Evolutionary conservation across 2,113 vertebrate genomes (phyloP).

Genomic region (Nematolebias whitei): DNA sequence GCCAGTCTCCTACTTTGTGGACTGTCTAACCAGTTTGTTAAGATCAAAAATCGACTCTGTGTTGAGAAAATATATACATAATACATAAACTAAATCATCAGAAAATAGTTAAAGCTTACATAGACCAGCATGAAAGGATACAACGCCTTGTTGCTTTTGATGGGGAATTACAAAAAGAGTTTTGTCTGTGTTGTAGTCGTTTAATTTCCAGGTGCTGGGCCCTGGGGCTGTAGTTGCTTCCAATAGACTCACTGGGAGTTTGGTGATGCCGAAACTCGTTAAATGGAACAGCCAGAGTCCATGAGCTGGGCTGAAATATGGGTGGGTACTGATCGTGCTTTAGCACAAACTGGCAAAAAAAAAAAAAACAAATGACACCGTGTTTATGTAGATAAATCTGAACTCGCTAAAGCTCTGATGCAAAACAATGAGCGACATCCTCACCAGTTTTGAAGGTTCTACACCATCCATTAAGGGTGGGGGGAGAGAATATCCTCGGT

Average conservation of each 20-base stretch:
- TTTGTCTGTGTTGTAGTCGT: slow-evolving; percentile 62
- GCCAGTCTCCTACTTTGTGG: slow-evolving; percentile 67
- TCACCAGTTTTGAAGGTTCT: slow-evolving; percentile 80
- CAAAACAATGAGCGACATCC: slow-evolving; percentile 7
- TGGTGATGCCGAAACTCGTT: slow-evolving; percentile 82
- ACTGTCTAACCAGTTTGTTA: slow-evolving; percentile 65
- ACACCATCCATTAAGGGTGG: slow-evolving; percentile 44
- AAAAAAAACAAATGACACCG: slow-evolving; percentile 8
- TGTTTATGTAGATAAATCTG: too few relatives aligned
- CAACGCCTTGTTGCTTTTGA: slow-evolving; percentile 26
- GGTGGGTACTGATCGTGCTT: slow-evolving; percentile 78
- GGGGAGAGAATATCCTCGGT: slow-evolving; percentile 45
- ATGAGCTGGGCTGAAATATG: slow-evolving; percentile 82
- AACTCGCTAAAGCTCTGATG: not conserved
- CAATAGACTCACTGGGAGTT: slow-evolving; percentile 87
- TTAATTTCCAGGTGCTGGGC: slow-evolving; percentile 81
- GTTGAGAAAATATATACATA: too few relatives aligned
- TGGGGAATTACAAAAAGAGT: not conserved
- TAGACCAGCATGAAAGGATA: slow-evolving; percentile 73
- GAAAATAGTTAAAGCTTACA: too few relatives aligned
- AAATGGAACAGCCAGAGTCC: slow-evolving; percentile 84
- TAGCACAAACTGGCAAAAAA: slow-evolving; percentile 69
- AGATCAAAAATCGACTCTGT: slow-evolving; percentile 37
- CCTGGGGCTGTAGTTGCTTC: slow-evolving; percentile 84
- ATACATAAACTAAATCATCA: not conserved